Base-by-base conservation (phyloP, 2,113 vertebrate genomes). In the Phalacrocorax aristotelis region DNA sequence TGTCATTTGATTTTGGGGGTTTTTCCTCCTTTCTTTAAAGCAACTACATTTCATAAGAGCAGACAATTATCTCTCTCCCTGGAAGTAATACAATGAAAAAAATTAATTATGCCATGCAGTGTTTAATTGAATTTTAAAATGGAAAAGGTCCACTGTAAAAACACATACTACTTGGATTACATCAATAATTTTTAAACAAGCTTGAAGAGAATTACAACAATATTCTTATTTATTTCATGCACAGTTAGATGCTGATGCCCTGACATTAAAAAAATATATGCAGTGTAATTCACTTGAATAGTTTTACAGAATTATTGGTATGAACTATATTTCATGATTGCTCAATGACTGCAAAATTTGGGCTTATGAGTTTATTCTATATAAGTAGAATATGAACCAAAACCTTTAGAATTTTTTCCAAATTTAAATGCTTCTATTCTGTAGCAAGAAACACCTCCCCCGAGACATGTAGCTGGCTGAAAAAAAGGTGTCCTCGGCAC, bases 41-140 rank as follows among this genome's bases (percentile, higher is more conserved):
- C 55, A 93, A 54, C 27, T 46, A 42, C 25, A 42, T 91, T 77
- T 86, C 79, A 26, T 49, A 87, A 82, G 11, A 91, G 10, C 13
- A 65, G 34, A 36, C 62, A 64, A 81, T 93, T 86, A 92, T 51
- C 90, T 83, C 71, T 85, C 62, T 93, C 46, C 34, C 74, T 70
- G 13, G 40, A 90, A 95, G 29, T 23, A 91, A 88, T 42, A 75
- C 32, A 60, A 81, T 66, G 25, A 74, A 89, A 89, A 91, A 86
- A 88, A 74, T 25, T 61, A 90, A 94, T 86, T 92, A 88, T 9
- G 30, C 58, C 69, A 76, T 69, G 23, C 17, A 6, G 6, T 19
- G 15, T 83, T 89, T 64, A 93, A 90, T 66, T 88, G 58, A 90
- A 92, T 83, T 92, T 95, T 79, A 49, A 94, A 81, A 77, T 23